Base-by-base conservation (phyloP, 2,888 invertebrate species). In the Tetragonula carbonaria region DNA sequence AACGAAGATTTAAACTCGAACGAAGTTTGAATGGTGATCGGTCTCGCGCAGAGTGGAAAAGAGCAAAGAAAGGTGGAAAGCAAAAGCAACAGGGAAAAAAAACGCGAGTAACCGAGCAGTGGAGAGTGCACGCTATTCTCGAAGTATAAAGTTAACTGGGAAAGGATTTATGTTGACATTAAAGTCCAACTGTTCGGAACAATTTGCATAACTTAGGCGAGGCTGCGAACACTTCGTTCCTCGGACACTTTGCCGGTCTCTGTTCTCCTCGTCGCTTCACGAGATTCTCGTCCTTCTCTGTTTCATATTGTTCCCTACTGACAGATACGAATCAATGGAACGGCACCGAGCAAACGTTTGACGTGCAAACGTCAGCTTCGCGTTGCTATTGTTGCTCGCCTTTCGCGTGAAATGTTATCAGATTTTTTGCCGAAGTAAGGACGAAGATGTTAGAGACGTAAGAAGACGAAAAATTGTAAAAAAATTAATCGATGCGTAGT, bases 121-220 rank as follows among this genome's bases (percentile, higher is more conserved):
- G 84, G 86, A 8, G 85, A 82, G 81, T 77, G 80, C 80, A 82
- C 85, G 79, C 84, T 88, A 90, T 91, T 91, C 91, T 85, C 87
- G 87, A 92, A 91, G 91, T 93, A 93, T 93, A 92, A 93, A 93
- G 92, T 93, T 93, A 94, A 94, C 93, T 93, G 94, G 93, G 90
- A 92, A 92, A 93, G 93, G 93, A 94, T 94, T 94, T 94, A 94
- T 93, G 93, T 90, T 89, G 91, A 90, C 91, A 94, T 94, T 93
- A 94, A 94, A 94, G 94, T 93, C 93, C 92, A 92, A 93, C 92
- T 93, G 93, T 94, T 92, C 91, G 91, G 91, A 93, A 93, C 93
- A 93, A 93, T 93, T 92, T 93, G 92, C 93, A 93, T 93, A 94
- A 93, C 93, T 93, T 92, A 93, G 91, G 86, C 87, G 86, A 90